phyloP scores from a whole-genome alignment of 2,113 vertebrate genomes.

The Lates calcarifer region DNA sequence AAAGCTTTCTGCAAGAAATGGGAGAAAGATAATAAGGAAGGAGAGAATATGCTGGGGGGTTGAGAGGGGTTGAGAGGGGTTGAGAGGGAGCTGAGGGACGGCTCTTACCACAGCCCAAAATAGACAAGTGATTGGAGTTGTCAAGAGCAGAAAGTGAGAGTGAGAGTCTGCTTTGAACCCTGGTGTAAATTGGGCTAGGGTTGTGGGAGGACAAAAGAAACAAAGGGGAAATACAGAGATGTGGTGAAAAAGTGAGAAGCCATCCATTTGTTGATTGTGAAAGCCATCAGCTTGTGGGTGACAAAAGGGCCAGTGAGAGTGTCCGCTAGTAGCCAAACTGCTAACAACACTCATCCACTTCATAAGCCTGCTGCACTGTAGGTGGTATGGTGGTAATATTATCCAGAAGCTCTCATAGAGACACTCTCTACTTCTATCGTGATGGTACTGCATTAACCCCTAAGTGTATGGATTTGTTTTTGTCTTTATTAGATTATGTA shows the following conservation, averaged over 20 bases:
- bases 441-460: slow-evolving; percentile 47
- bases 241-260: slow-evolving; percentile 32
- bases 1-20: slow-evolving; percentile 51
- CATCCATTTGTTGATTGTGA: slow-evolving; percentile 11
- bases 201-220: slow-evolving; percentile 6
- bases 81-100: too few relatives aligned
- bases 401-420: slow-evolving; percentile 38
- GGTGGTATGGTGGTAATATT: slow-evolving; percentile 50
- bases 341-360: slow-evolving; percentile 49
- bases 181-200: slow-evolving; percentile 15
- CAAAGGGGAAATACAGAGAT: slow-evolving; percentile 5
- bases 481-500: slow-evolving; percentile 45
- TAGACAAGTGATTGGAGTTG: slow-evolving; percentile 57
- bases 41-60: slow-evolving; percentile 6
- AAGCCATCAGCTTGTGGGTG: slow-evolving; percentile 15
- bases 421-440: slow-evolving; percentile 21
- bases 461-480: slow-evolving; percentile 48
- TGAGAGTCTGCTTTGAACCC: slow-evolving; percentile 36
- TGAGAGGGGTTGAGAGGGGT: too few relatives aligned
- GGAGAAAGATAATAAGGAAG: slow-evolving; percentile 46
- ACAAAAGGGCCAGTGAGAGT: slow-evolving; percentile 29
- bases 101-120: slow-evolving; percentile 49
- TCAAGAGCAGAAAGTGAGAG: slow-evolving; percentile 40
- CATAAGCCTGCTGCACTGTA: slow-evolving; percentile 30
- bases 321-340: slow-evolving; percentile 39